Evolutionary conservation across 2,888 invertebrate genomes (phyloP), one percentile per base, ranked within the genome.

Genomic region (Platypus cylindrus): DNA sequence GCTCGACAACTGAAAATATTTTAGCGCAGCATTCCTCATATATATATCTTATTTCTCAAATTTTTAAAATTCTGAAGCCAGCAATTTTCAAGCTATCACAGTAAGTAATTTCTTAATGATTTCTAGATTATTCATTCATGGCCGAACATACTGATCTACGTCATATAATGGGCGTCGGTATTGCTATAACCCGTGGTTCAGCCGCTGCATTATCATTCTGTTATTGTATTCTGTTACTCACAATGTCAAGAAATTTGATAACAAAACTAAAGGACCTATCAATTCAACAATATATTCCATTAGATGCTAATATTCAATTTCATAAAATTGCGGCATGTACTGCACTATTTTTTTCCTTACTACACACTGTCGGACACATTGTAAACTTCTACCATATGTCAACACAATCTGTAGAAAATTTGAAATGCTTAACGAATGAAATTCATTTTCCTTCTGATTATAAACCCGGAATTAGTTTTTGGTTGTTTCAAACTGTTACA

Each of bases 351-450:
- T 94, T 94, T 63, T 87, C 91, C 0, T 65, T 93, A 1, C 67
- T 93, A 0, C 94, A 95, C 56, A 86, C 91, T 0, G 79, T 90
- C 2, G 94, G 94, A 0, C 95, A 95, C 53, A 82, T 94, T 57
- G 87, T 95, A 18, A 95, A 95, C 63, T 95, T 95, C 63, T 95
- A 95, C 59, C 94, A 95, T 55, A 86, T 95, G 0, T 91, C 91
- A 3, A 94, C 93, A 0, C 95, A 95, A 55, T 90, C 93, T 0
- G 71, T 91, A 2, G 91, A 90, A 52, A 89, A 95, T 60, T 64
- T 95, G 2, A 73, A 82, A 18, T 95, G 94, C 55, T 68, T 95
- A 4, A 94, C 94, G 2, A 82, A 85, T 45, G 94, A 95, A 62
- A 81, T 95, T 5, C 82, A 87, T 49, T 94, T 95, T 55, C 80